Conservation (phyloP, 2,797 vertebrate genomes). For the Enteromius thamalakanensis region DNA sequence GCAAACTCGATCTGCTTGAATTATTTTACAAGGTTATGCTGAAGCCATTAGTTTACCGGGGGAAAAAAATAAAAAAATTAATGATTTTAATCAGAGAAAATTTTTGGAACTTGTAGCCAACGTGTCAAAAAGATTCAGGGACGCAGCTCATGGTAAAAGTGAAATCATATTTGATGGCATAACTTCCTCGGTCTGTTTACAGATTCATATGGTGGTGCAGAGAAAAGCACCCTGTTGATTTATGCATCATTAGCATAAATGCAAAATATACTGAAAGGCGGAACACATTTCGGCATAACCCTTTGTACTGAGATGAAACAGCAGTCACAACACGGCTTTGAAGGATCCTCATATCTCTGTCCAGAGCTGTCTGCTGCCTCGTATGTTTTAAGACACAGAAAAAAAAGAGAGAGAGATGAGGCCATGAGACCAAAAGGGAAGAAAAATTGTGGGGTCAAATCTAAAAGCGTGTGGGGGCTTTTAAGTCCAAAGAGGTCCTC, state of each 20-base stretch:
- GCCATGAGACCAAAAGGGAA: conserved; percentile 50
- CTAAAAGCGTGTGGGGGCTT: conserved; percentile 70
- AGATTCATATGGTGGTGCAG: conserved; percentile 41
- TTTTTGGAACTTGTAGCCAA: not conserved
- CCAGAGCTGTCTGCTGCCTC: conserved; percentile 60
- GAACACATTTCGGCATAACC: conserved; percentile 62
- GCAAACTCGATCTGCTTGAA: not conserved
- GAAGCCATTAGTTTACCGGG: not conserved
- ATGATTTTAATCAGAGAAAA: not conserved
- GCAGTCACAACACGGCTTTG: conserved; percentile 63
- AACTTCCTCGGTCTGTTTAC: conserved; percentile 52
- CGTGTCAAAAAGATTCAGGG: conserved; percentile 3
- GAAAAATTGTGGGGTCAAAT: conserved; percentile 66
- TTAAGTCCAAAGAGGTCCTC: conserved; percentile 66
- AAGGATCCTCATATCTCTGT: conserved; percentile 62
- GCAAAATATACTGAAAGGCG: conserved; percentile 59
- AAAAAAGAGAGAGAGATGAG: conserved; percentile 54
- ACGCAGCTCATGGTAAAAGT: conserved; percentile 9
- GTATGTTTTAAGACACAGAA: conserved; percentile 61
- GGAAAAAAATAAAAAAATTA: too few species aligned
- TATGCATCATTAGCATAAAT: conserved; percentile 67
- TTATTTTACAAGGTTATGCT: conserved; percentile 5
- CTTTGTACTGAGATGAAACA: conserved; percentile 64
- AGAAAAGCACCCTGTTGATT: conserved; percentile 58
- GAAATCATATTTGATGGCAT: conserved; percentile 29